Evolutionary conservation across 2,888 invertebrate species (phyloP), one percentile per base, ranked within the genome.

Genomic region (Philhelius pedissequus): DNA sequence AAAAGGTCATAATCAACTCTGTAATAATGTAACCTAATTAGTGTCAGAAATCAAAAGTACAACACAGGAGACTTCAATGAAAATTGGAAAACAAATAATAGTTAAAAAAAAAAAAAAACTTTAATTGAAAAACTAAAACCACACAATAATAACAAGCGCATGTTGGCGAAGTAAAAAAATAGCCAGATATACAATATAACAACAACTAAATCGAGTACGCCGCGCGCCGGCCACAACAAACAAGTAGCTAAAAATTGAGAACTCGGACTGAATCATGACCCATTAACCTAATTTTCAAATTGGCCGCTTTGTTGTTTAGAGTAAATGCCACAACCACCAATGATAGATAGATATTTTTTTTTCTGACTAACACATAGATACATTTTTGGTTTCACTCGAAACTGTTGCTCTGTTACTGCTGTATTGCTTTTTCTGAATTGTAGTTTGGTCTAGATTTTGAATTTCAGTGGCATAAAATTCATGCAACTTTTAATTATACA

Each of bases 241-340:
- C 40, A 11, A 40, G 50, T 62, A 76, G 56, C 62, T 80, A 69
- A 77, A 81, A 77, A 86, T 86, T 81, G 81, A 86, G 86, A 86
- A 81, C 80, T 84, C 84, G 71, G 81, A 86, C 81, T 81, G 76
- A 81, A 86, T 86, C 86, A 86, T 86, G 86, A 86, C 86, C 86
- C 76, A 86, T 58, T 86, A 86, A 86, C 86, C 86, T 69, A 81
- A 86, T 86, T 86, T 81, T 56, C 66, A 79, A 71, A 35, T 82
- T 45, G 58, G 79, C 68, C 54, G 79, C 56, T 40, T 30, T 32
- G 60, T 43, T 40, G 35, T 45, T 32, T 54, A 54, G n/a, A n/a
- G 43, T 74, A 64, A 75, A 74, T 79, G 80, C 75, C 62, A 74
- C 82, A 68, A 74, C 74, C 73, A 74, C 78, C 40, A 64, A 40